Percentiles rank a stretch among this genome's conserved stretches.
phyloP scores from a whole-genome alignment of 92 coral and sea anemone genomes.

The Porites cylindrica region DNA sequence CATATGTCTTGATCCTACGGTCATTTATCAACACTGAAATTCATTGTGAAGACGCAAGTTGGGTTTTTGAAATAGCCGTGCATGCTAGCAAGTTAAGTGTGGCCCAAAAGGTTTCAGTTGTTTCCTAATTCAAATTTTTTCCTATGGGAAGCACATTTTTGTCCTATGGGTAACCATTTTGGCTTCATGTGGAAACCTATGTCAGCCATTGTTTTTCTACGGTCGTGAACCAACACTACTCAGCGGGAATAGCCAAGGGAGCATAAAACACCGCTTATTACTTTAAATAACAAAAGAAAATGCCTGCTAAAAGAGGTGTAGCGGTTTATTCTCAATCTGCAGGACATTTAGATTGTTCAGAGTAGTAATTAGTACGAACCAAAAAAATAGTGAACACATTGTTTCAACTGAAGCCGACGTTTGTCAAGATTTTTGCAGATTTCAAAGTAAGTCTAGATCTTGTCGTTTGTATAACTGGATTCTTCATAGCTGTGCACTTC shows the following conservation, averaged over 20 bases:
- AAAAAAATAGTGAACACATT: not conserved
- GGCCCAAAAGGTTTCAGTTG: not conserved
- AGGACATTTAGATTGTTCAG: not conserved
- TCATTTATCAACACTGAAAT: not conserved
- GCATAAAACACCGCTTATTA: slow-evolving; percentile 12
- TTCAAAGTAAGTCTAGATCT: not conserved
- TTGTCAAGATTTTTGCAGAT: not conserved
- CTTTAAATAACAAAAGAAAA: slow-evolving; percentile 37
- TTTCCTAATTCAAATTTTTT: slow-evolving; percentile 5
- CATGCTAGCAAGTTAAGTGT: not conserved
- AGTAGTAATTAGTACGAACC: not conserved
- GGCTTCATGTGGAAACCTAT: not conserved
- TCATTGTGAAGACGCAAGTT: not conserved
- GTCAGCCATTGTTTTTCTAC: slow-evolving; percentile 5
- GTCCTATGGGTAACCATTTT: not conserved
- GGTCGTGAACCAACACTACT: not conserved
- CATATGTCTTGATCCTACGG: not conserved
- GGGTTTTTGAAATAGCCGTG: not conserved
- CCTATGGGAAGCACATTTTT: slow-evolving; percentile 37
- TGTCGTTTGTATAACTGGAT: not conserved
- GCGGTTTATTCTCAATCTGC: slow-evolving; percentile 1
- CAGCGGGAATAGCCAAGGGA: slow-evolving; percentile 25
- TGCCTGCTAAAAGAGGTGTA: slow-evolving; percentile 9
- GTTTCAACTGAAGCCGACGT: not conserved
- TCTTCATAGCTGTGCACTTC: not conserved